Percentiles rank a stretch among this genome's conserved stretches.
Evolutionary conservation across 1,140 invertebrate species (phyloP).

Genomic region (Drosophila mojavensis): DNA sequence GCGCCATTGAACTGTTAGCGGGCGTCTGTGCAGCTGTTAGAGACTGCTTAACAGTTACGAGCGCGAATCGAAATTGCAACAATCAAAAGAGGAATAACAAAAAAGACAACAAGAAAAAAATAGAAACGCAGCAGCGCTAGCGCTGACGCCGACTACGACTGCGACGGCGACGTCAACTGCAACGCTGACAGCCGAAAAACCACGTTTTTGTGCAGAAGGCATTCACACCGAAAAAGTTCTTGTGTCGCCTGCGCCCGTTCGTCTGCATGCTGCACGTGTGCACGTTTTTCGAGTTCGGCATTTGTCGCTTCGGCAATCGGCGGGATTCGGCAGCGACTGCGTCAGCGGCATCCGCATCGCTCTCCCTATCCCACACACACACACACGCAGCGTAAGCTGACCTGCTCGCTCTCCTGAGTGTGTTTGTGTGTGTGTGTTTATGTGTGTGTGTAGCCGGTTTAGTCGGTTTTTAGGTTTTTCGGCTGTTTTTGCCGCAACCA

Average conservation of each 20-base stretch:
- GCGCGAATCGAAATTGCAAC: slow-evolving; percentile 41
- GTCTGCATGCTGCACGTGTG: slow-evolving; percentile 67
- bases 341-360: slow-evolving; percentile 22
- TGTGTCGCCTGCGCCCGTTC: slow-evolving; percentile 32
- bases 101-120: not conserved
- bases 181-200: slow-evolving; percentile 61
- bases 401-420: slow-evolving; percentile 6
- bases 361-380: slow-evolving; percentile 5
- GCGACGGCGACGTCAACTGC: slow-evolving; percentile 12
- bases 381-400: not conserved
- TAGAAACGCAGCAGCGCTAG: slow-evolving; percentile 17
- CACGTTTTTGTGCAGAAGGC: slow-evolving; percentile 81
- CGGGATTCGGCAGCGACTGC: slow-evolving; percentile 14
- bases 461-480: slow-evolving; percentile 32
- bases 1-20: slow-evolving; percentile 43
- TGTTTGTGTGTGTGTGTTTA: not conserved
- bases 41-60: slow-evolving; percentile 25
- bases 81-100: slow-evolving; percentile 2
- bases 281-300: slow-evolving; percentile 56
- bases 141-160: slow-evolving; percentile 5
- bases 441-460: slow-evolving; percentile 36
- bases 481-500: slow-evolving; percentile 42
- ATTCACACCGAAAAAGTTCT: slow-evolving; percentile 74
- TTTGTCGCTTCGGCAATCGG: slow-evolving; percentile 24
- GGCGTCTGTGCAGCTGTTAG: not conserved